A percentile compares a stretch with the other conserved stretches of the same genome.
phyloP scores from a whole-genome alignment of 1,140 invertebrate genomes.

The Danaus melanippus region DNA sequence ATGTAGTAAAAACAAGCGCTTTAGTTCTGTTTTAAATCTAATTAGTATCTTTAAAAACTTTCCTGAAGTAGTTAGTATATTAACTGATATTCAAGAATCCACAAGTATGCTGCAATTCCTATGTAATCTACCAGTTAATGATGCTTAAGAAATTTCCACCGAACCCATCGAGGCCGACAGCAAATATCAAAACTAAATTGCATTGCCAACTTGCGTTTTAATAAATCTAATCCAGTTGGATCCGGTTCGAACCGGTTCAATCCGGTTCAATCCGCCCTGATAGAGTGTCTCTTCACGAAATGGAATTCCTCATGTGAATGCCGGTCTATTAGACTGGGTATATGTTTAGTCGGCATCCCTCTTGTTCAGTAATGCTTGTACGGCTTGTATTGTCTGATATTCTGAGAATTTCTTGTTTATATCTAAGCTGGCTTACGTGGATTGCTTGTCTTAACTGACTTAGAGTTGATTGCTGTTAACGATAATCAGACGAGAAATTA shows the following conservation, averaged over 20 bases:
- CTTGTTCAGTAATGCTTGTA: conserved; percentile 22
- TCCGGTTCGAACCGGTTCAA: conserved; percentile 22
- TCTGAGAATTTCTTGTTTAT: conserved; percentile 1
- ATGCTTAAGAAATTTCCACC: too few relatives aligned
- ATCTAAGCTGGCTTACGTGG: not conserved
- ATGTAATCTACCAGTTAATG: too few relatives aligned
- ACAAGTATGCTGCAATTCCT: too few relatives aligned
- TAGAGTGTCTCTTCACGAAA: conserved; percentile 20
- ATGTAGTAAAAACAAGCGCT: too few relatives aligned
- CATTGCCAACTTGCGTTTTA: conserved; percentile 19
- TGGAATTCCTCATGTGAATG: conserved; percentile 25
- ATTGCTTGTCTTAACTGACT: too few relatives aligned
- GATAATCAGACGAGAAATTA: too few relatives aligned
- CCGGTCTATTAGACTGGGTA: conserved; percentile 26
- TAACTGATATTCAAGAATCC: too few relatives aligned
- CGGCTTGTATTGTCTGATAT: conserved; percentile 4
- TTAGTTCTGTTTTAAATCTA: too few relatives aligned
- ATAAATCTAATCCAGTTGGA: conserved; percentile 33
- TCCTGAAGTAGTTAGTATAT: too few relatives aligned
- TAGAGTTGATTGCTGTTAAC: too few relatives aligned
- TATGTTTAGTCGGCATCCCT: conserved; percentile 26
- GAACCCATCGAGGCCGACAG: not conserved
- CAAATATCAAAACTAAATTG: conserved; percentile 10
- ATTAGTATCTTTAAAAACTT: too few relatives aligned
- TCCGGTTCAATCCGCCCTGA: conserved; percentile 15